Base-by-base conservation (phyloP, 2,113 vertebrate genomes). In the Heptranchias perlo region DNA sequence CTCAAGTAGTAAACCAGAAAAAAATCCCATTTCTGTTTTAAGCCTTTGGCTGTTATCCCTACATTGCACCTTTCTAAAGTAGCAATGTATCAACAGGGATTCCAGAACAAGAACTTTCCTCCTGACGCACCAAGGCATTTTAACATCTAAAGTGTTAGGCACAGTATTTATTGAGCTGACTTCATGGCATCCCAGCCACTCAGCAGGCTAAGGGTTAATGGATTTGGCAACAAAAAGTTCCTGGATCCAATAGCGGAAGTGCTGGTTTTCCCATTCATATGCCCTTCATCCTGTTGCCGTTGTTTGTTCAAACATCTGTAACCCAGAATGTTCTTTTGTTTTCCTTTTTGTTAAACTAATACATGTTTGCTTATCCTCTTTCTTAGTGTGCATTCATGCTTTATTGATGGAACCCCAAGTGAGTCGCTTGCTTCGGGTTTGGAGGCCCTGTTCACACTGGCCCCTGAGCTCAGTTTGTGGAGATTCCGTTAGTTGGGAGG, bases 191-290 rank as follows among this genome's bases (percentile, higher is more conserved):
- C 28, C 87, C 52, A 58, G 87, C 25, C 16, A 73, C 44, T 95
- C 47, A 69, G 94, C 94, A 69, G 23, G 13, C 13, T 49, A 69
- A 4, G 94, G 94, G 94, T 95, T 94, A 94, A 94, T 28, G n/a
- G 61, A 65, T 94, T 47, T 65, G 61, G n/a, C 92, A 62, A 94
- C 61, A 8, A 3, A 3, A 64, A 0, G 61, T 44, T 47, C 61
- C 61, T 93, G 61, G 91, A 93, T 23, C 91, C 13, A 64, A 64
- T n/a, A 64, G 91, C 13, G 58, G 62, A 94, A 94, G 31, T 65
- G 16, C n/a, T 65, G 62, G 39, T 25, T 25, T 94, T 47, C 87
- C 87, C 86, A 31, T 31, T 52, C 49, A 89, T 89, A 2, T 89
- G 86, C 47, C 28, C 31, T 94, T 65, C 61, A 94, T 67, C 62